phyloP scores from a whole-genome alignment of 2,113 vertebrate genomes.

The Thunnus thynnus region DNA sequence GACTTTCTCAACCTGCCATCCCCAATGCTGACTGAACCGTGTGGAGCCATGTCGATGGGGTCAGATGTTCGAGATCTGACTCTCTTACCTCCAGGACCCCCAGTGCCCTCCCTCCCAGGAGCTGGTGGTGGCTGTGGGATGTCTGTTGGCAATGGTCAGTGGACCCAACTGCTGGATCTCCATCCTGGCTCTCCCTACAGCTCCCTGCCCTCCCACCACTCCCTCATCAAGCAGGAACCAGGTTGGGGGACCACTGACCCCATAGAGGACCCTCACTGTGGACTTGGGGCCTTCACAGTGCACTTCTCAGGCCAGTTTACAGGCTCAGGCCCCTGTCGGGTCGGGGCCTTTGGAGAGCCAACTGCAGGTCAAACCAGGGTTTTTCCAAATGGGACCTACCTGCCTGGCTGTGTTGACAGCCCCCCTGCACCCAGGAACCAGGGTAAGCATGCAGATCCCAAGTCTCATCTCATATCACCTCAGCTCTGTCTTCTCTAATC shows the following conservation, averaged over 20 bases:
- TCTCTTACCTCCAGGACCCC: slow-evolving; percentile 85
- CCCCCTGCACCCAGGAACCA: slow-evolving; percentile 90
- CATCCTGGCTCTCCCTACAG: slow-evolving; percentile 89
- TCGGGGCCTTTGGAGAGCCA: slow-evolving; percentile 89
- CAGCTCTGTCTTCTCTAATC: background rate
- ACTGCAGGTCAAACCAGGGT: slow-evolving; percentile 89
- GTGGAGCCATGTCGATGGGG: slow-evolving; percentile 92
- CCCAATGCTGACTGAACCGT: slow-evolving; percentile 81
- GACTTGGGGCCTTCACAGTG: slow-evolving; percentile 95
- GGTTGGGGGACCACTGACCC: slow-evolving; percentile 91
- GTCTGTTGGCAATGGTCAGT: slow-evolving; percentile 91
- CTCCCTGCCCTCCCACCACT: slow-evolving; percentile 91
- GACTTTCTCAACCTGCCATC: slow-evolving; percentile 29
- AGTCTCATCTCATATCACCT: background rate
- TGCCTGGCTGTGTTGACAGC: slow-evolving; percentile 92
- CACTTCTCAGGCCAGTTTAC: slow-evolving; percentile 97
- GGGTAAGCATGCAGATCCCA: slow-evolving; percentile 84
- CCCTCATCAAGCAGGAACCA: slow-evolving; percentile 98
- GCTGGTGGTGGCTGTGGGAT: slow-evolving; percentile 89
- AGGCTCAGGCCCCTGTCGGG: slow-evolving; percentile 93
- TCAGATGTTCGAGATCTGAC: slow-evolving; percentile 94
- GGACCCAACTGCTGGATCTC: slow-evolving; percentile 95
- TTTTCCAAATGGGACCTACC: slow-evolving; percentile 92
- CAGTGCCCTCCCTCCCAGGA: slow-evolving; percentile 88
- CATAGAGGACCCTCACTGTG: slow-evolving; percentile 92